Evolutionary conservation across 1,140 invertebrate genomes (phyloP).

Genomic region (Sarcophaga peregrina): DNA sequence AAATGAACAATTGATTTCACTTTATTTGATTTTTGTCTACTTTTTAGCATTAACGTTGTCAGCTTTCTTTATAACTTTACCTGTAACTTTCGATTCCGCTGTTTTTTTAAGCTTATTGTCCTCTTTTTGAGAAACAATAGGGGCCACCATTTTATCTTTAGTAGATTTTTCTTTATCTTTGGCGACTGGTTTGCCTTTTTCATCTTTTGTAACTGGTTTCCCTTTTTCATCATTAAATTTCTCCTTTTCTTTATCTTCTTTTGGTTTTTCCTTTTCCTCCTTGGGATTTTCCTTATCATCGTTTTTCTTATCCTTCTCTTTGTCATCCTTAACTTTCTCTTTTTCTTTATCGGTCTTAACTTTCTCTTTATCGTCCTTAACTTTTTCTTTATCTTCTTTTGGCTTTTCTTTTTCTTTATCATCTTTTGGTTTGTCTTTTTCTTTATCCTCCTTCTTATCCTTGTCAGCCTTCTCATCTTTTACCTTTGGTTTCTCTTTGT

Average conservation of each 20-base stretch:
- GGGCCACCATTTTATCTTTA: background rate
- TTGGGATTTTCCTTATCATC: conserved; percentile 8
- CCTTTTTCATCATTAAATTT: conserved; percentile 25
- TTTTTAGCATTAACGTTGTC: background rate
- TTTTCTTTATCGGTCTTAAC: conserved; percentile 29
- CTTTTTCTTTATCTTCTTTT: conserved; percentile 38
- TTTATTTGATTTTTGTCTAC: background rate
- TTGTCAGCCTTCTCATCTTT: conserved; percentile 52
- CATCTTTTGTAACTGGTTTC: no score
- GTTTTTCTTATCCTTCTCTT: conserved; percentile 28
- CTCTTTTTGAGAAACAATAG: background rate
- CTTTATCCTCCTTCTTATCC: conserved; percentile 53
- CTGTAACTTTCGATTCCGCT: background rate
- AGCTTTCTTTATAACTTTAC: background rate
- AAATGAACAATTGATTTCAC: background rate
- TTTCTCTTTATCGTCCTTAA: conserved; percentile 45
- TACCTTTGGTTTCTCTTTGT: conserved; percentile 62
- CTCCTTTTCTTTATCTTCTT: conserved; percentile 36
- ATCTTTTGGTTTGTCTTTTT: conserved; percentile 46
- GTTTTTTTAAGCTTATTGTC: background rate
- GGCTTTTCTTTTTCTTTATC: conserved; percentile 46
- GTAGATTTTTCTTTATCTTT: background rate
- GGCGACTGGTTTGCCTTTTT: background rate
- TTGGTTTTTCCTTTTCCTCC: conserved; percentile 26
- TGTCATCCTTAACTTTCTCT: conserved; percentile 40